Percentiles rank a stretch among this genome's conserved stretches.
These are phyloP conservation scores for Micropoecilia bifurca DNA, from an alignment of 2,797 vertebrate species.

Conservation along the genomic window DNA sequence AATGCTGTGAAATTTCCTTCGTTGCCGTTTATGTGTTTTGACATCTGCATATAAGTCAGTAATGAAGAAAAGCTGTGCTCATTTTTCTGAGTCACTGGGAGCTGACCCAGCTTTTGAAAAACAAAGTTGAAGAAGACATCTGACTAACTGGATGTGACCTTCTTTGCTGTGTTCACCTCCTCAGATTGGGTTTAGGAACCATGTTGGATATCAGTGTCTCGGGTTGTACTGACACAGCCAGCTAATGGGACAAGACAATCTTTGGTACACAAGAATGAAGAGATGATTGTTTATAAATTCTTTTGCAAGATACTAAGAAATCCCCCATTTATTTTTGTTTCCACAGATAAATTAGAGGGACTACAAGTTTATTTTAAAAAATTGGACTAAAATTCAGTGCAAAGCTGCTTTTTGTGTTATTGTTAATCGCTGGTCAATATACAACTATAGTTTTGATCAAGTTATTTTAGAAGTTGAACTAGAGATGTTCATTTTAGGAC, in stretches of 20 bases:
- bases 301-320: not conserved
- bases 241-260: not conserved
- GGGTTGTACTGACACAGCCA: not conserved
- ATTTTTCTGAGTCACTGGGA: constrained; percentile 20
- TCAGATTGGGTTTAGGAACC: constrained; percentile 49
- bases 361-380: not conserved
- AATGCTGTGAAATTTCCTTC: constrained; percentile 14
- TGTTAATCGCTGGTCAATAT: not conserved
- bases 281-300: not conserved
- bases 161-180: constrained; percentile 42
- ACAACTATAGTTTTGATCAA: not conserved
- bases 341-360: constrained; percentile 1
- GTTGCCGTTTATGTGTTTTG: constrained; percentile 14
- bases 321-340: not conserved
- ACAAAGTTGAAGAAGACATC: constrained; percentile 26
- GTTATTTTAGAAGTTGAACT: not conserved
- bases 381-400: no score
- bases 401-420: not conserved
- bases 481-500: not conserved
- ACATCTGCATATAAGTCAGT: not conserved
- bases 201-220: constrained; percentile 27
- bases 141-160: constrained; percentile 36
- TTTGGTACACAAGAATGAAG: not conserved
- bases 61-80: constrained; percentile 9
- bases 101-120: constrained; percentile 31